Base-by-base conservation (phyloP, 2,888 invertebrate species). In the Odontothrips loti region DNA sequence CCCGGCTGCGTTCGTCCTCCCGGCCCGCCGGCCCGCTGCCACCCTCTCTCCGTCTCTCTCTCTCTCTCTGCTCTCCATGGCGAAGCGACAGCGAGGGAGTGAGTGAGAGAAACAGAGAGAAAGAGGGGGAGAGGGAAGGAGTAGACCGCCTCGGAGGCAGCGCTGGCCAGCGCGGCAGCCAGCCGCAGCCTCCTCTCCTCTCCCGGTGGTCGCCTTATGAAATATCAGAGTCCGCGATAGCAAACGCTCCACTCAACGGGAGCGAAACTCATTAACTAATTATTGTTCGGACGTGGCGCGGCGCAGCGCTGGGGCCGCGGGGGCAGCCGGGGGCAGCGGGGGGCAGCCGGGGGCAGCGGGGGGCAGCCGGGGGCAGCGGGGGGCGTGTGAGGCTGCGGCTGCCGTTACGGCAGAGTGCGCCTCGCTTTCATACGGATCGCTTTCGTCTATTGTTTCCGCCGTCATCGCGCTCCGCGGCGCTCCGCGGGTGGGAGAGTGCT, bases 231-330 rank as follows among this genome's bases (percentile, higher is more conserved):
- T 43, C 20, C 58, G 58, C 58, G 58, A 58, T 58, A 58, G 58
- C 20, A 58, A 43, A 43, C 20, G 68, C 68, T 27, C 10, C 68
- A 23, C 68, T 75, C 68, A 75, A 75, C 68, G 68, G 68, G 68
- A 75, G 68, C 68, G 68, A 75, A 75, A 75, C 68, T 75, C 68
- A 75, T 75, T 75, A 75, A 75, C 68, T 75, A 75, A 75, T 75
- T 75, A 75, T 75, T 75, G 68, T 75, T 27, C 68, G 68, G 12
- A 27, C 68, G 9, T 75, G 68, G 68, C 23, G 27, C 9, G 68
- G 68, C 68, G 27, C 27, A 27, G 68, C 68, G 58, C 63, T 9
- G 68, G 58, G 15, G 34, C 34, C 17, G 58, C 58, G 58, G 58
- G 20, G 58, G 58, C 58, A 6, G n/a, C 58, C n/a, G n/a, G n/a